A percentile compares a stretch with the other conserved stretches of the same genome.
These are phyloP conservation scores for Phrynosoma blainvillii DNA, from an alignment of 2,113 vertebrate genomes.

Conservation along the genomic window DNA sequence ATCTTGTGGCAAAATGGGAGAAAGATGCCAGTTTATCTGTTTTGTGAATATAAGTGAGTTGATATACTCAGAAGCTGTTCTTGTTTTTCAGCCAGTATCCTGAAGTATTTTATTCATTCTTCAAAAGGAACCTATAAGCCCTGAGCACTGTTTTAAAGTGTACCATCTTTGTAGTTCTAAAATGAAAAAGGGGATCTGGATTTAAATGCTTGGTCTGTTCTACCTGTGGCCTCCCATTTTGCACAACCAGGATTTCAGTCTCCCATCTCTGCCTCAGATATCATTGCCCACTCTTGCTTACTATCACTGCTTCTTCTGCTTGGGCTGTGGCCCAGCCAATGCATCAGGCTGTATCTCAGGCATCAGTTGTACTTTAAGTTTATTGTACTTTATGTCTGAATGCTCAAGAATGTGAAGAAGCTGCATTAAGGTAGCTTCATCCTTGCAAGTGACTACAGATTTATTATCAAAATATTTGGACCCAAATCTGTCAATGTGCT, in stretches of 20 bases:
- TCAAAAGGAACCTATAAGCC: background rate
- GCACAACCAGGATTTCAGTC: background rate
- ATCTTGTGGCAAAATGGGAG: conserved; percentile 1
- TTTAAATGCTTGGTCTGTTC: background rate
- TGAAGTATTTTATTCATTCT: background rate
- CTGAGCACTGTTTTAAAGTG: background rate
- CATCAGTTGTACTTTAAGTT: background rate
- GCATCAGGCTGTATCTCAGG: no score
- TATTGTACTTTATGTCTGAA: no score
- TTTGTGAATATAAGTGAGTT: background rate
- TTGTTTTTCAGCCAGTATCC: background rate
- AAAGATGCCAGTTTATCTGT: background rate
- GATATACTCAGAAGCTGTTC: background rate
- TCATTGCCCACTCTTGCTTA: background rate
- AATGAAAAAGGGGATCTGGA: background rate
- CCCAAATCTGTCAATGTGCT: no score
- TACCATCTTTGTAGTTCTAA: background rate
- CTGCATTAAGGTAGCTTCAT: background rate
- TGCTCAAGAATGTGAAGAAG: background rate
- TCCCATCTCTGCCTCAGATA: background rate
- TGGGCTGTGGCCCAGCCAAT: background rate
- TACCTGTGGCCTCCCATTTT: background rate
- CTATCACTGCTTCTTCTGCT: background rate
- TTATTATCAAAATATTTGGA: background rate
- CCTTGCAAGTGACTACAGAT: background rate